phyloP scores from a whole-genome alignment of 2,888 invertebrate genomes.

The Lasioglossum marginatum region DNA sequence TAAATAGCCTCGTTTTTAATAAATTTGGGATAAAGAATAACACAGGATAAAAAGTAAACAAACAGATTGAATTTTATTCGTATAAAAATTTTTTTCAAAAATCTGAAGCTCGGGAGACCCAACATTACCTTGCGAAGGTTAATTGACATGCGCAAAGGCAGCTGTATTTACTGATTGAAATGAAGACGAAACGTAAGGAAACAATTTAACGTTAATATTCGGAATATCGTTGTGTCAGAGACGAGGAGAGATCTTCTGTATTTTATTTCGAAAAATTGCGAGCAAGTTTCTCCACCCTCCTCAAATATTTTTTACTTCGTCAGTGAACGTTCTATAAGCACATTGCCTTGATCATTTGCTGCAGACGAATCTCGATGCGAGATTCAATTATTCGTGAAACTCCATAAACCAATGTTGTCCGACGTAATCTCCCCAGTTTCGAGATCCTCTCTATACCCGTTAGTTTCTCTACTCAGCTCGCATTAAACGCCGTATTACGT shows the following conservation, averaged over 20 bases:
- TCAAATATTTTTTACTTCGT: not conserved
- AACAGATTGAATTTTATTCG: no score
- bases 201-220: not conserved
- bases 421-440: constrained; percentile 4
- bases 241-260: not conserved
- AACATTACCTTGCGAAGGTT: no score
- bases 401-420: constrained; percentile 15
- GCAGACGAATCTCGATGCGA: not conserved
- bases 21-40: no score
- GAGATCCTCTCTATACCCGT: constrained; percentile 7
- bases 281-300: not conserved
- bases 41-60: no score
- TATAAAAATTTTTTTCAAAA: no score
- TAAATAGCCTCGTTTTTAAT: no score
- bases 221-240: not conserved
- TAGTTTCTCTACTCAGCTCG: constrained; percentile 19
- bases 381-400: constrained; percentile 13
- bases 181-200: not conserved
- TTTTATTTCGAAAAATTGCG: not conserved
- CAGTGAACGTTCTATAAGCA: not conserved
- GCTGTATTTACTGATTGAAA: not conserved
- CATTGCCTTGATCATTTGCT: not conserved
- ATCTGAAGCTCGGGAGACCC: no score
- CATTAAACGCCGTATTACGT: constrained; percentile 3
- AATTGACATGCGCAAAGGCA: no score